Base-by-base conservation (phyloP, 2,113 vertebrate species). In the Ascaphus truei region DNA sequence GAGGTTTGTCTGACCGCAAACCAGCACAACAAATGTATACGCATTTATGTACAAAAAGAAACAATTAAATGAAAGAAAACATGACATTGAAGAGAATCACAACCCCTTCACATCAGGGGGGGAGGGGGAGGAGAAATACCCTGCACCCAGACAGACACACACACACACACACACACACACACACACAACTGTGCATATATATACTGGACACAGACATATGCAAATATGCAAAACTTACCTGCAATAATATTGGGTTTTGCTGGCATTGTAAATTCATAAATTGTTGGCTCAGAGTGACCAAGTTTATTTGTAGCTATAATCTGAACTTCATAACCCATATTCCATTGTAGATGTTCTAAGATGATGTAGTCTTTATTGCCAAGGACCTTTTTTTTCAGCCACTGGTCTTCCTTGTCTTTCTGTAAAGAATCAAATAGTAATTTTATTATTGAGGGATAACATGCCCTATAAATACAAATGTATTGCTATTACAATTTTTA, bases 371-470 rank as follows among this genome's bases (percentile, higher is more conserved):
- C 96, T 65, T 89, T 95, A 15, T 86, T 90, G n/a, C 96, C 96
- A 0, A 95, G 93, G 0, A 98, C 92, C 11, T 94, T 92, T 81
- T 98, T 98, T 76, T 96, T 95, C 85, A 98, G 88, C 97, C 97
- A 99, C 71, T 95, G 95, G 8, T 98, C 96, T 84, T 98, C 96
- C 72, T 96, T 98, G 75, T 98, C 96, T 94, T 98, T 92, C 83
- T 85, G 73, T 64, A 75, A 84, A 73, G 25, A 60, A 16, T 23
- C 13, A 79, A 80, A 66, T 3, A 72, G 7, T 62, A 75, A 63
- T 16, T 34, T 37, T 3, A 37, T 37, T 37, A 12, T 37, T 37
- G 15, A 37, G 15, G 3, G 15, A 37, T 37, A 12, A 37, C 34
- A 37, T 37, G n/a, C n/a, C n/a, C n/a, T n/a, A n/a, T n/a, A n/a